Conservation (phyloP, 2,113 vertebrate genomes). For the Pomatorhinus ruficollis region DNA sequence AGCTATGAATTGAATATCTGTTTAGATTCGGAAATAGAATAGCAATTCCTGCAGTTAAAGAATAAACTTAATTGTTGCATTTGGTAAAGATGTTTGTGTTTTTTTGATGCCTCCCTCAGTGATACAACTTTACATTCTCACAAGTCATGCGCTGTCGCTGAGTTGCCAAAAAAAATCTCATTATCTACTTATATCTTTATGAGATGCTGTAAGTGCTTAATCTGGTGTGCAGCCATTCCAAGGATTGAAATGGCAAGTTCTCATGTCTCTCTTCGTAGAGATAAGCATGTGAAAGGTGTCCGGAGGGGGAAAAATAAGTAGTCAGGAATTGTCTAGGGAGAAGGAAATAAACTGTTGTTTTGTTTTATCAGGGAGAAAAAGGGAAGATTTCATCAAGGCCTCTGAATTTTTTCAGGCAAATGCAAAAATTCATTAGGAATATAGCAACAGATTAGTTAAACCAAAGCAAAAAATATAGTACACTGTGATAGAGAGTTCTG, state of each 20-base stretch:
- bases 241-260: neutral
- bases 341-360: neutral
- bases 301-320: accelerated
- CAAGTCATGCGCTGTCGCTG: neutral
- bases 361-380: neutral
- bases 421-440: neutral
- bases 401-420: neutral
- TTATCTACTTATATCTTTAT: neutral
- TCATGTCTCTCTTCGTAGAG: neutral
- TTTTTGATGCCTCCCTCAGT: neutral
- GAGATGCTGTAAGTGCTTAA: neutral
- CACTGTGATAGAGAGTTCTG: neutral
- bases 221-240: neutral
- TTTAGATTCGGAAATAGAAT: neutral
- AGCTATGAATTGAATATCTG: neutral
- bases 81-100: neutral
- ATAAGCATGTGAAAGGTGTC: neutral
- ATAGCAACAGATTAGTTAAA: neutral
- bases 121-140: neutral
- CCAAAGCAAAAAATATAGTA: neutral
- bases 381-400: neutral
- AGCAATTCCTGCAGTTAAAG: neutral
- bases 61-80: neutral
- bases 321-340: neutral
- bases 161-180: neutral